Conservation (phyloP, 1,140 invertebrate species). For the Drosophila watanabei region DNA sequence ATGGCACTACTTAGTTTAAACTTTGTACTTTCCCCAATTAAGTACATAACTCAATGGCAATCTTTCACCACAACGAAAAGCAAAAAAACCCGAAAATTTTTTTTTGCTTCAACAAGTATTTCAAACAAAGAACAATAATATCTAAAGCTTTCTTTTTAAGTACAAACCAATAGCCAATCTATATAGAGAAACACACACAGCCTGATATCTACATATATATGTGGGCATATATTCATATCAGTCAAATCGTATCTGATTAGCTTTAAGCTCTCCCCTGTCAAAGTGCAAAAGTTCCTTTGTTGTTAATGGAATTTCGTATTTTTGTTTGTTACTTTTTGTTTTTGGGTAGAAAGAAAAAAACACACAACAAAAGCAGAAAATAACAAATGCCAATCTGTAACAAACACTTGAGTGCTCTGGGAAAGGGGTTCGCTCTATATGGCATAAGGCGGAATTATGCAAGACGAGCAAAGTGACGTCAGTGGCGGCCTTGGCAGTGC, state of each 20-base stretch:
- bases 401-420: constrained; percentile 26
- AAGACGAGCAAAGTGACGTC: constrained; percentile 61
- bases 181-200: constrained; percentile 28
- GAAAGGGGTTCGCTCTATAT: constrained; percentile 22
- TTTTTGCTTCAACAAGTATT: constrained; percentile 15
- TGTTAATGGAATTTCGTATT: constrained; percentile 44
- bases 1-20: background rate
- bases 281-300: constrained; percentile 59
- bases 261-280: constrained; percentile 60
- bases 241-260: constrained; percentile 64
- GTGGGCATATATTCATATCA: constrained; percentile 39
- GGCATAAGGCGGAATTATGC: constrained; percentile 61
- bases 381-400: constrained; percentile 25
- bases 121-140: constrained; percentile 42
- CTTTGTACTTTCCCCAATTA: background rate
- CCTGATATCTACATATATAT: constrained; percentile 3
- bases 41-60: background rate
- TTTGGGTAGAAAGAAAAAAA: constrained; percentile 7
- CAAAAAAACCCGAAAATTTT: background rate
- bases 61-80: background rate
- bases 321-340: constrained; percentile 25
- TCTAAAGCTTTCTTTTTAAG: constrained; percentile 40
- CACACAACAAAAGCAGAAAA: constrained; percentile 9
- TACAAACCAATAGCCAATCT: constrained; percentile 49
- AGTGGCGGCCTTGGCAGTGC: constrained; percentile 52